phyloP scores from a whole-genome alignment of 2,797 vertebrate genomes.

The Buceros bicornis region DNA sequence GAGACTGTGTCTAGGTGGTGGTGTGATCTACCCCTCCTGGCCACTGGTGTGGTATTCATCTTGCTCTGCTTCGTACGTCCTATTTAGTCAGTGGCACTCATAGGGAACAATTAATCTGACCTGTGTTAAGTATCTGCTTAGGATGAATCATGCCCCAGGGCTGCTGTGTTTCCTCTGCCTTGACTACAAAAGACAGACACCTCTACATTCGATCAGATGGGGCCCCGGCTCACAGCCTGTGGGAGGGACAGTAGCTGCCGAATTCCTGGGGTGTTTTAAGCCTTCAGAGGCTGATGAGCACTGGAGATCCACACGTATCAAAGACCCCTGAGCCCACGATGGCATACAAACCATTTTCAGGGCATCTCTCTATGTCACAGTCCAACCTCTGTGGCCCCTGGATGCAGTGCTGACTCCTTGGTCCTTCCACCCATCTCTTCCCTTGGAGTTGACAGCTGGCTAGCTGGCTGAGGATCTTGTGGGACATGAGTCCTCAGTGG shows the following conservation, averaged over 20 bases:
- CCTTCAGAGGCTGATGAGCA: background rate
- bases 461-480: background rate
- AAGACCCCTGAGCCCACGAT: background rate
- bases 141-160: constrained; percentile 2
- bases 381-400: background rate
- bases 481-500: background rate
- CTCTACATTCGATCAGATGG: background rate
- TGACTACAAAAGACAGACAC: background rate
- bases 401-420: background rate
- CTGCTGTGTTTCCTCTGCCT: background rate
- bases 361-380: background rate
- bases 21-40: background rate
- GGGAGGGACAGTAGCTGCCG: background rate
- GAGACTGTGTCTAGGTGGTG: background rate
- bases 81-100: background rate
- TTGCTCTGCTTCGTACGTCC: background rate
- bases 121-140: background rate
- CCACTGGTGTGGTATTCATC: background rate
- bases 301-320: background rate
- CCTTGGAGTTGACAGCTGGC: too few relatives aligned
- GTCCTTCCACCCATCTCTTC: background rate
- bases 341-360: background rate
- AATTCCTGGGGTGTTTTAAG: background rate
- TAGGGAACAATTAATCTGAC: background rate
- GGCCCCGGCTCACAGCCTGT: background rate